Conservation (phyloP, 2,113 vertebrate species). For the Oncorhynchus gorbuscha region DNA sequence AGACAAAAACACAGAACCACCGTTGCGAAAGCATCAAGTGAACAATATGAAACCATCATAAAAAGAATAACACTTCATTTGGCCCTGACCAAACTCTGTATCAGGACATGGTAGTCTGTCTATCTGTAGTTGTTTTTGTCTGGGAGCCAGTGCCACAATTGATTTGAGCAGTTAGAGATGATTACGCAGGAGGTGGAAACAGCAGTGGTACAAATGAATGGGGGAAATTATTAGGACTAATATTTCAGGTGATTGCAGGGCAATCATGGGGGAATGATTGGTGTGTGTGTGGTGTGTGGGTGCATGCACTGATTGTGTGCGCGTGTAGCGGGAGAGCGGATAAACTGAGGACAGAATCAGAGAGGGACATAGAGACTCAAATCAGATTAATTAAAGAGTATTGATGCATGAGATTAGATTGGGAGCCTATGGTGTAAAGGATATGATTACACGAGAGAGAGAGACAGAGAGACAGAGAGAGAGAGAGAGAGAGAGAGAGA, state of each 20-base stretch:
- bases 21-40: neutral
- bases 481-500: slow-evolving; percentile 47
- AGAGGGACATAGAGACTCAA: slow-evolving; percentile 40
- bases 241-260: slow-evolving; percentile 53
- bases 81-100: neutral
- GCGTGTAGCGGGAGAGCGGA: slow-evolving; percentile 35
- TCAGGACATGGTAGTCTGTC: neutral
- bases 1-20: slow-evolving; percentile 10
- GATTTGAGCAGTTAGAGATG: neutral
- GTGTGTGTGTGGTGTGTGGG: slow-evolving; percentile 5
- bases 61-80: neutral
- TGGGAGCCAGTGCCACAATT: neutral
- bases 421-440: slow-evolving; percentile 68
- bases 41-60: neutral
- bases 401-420: slow-evolving; percentile 78
- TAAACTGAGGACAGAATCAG: slow-evolving; percentile 58
- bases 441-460: slow-evolving; percentile 65
- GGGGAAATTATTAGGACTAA: slow-evolving; percentile 51
- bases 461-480: slow-evolving; percentile 10
- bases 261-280: slow-evolving; percentile 8
- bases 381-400: slow-evolving; percentile 80
- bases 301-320: slow-evolving; percentile 2
- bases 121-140: neutral
- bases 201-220: slow-evolving; percentile 44
- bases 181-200: slow-evolving; percentile 7